A percentile compares a stretch with the other conserved stretches of the same genome.
Conservation (phyloP, 2,888 invertebrate genomes). For the Melinaea menophilus region DNA sequence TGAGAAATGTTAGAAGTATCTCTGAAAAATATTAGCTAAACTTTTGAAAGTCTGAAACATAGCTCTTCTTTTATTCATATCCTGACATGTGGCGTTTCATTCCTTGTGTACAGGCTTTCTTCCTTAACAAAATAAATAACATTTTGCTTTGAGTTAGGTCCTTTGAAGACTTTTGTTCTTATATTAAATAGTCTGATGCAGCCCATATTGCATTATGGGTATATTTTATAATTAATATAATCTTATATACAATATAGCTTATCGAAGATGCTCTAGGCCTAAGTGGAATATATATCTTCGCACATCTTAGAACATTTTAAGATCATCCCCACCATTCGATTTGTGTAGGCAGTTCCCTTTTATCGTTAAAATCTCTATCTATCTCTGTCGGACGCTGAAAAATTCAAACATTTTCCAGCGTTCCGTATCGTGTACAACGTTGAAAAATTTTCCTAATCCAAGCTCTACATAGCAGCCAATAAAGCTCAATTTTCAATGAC, state of each 20-base stretch:
- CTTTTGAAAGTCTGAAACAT: slow-evolving; percentile 74
- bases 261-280: slow-evolving; percentile 12
- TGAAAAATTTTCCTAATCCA: slow-evolving; percentile 34
- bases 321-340: slow-evolving; percentile 67
- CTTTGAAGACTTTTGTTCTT: slow-evolving; percentile 68
- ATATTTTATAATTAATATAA: slow-evolving; percentile 19
- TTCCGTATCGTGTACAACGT: slow-evolving; percentile 52
- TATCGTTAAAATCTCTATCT: slow-evolving; percentile 66
- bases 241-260: slow-evolving; percentile 21
- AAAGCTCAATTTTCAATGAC: slow-evolving; percentile 34
- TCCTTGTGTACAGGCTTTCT: slow-evolving; percentile 72
- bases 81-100: slow-evolving; percentile 72
- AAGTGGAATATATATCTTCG: slow-evolving; percentile 30
- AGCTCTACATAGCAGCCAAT: slow-evolving; percentile 30
- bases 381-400: slow-evolving; percentile 69
- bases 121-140: slow-evolving; percentile 76
- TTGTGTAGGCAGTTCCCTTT: slow-evolving; percentile 73
- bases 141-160: slow-evolving; percentile 71
- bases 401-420: slow-evolving; percentile 60
- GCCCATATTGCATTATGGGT: slow-evolving; percentile 44
- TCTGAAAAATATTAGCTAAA: slow-evolving; percentile 68
- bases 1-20: slow-evolving; percentile 55
- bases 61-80: slow-evolving; percentile 76
- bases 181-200: slow-evolving; percentile 72
- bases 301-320: slow-evolving; percentile 60